Percentiles rank a stretch among this genome's conserved stretches.
Evolutionary conservation across 2,888 invertebrate genomes (phyloP).

Genomic region (Lydus trimaculatus): DNA sequence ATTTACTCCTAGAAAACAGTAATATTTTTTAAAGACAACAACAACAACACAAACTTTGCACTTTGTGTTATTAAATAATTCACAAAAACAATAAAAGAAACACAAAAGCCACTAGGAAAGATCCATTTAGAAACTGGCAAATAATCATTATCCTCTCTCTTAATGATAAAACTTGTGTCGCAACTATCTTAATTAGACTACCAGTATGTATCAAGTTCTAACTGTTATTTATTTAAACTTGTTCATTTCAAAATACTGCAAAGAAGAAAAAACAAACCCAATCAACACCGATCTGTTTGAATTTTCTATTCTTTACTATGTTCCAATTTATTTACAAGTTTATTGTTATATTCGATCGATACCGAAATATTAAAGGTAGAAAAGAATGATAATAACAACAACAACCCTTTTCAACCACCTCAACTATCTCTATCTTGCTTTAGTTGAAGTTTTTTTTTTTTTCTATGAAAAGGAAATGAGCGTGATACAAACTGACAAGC

Average conservation of each 20-base stretch:
- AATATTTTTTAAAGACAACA: neutral
- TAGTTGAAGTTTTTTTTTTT: constrained; percentile 12
- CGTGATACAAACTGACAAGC: constrained; percentile 44
- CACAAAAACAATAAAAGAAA: neutral
- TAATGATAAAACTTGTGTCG: neutral
- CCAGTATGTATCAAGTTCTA: neutral
- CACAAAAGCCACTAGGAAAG: neutral
- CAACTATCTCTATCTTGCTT: neutral
- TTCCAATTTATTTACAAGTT: constrained; percentile 37
- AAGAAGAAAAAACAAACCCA: neutral
- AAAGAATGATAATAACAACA: constrained; percentile 36
- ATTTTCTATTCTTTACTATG: neutral
- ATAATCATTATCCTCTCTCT: neutral
- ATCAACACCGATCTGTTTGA: neutral
- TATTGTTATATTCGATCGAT: constrained; percentile 39
- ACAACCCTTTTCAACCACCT: constrained; percentile 32
- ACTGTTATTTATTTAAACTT: neutral
- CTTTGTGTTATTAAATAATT: neutral
- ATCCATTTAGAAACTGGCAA: neutral
- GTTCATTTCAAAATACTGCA: neutral
- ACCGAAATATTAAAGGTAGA: constrained; percentile 29
- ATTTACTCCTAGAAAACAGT: too few species aligned
- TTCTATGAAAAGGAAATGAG: constrained; percentile 45
- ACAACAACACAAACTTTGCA: neutral
- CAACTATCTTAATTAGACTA: constrained; percentile 1